Percentiles rank a stretch among this genome's conserved stretches.
Conservation (phyloP, 2,113 vertebrate genomes). For the Hyperoodon ampullatus region DNA sequence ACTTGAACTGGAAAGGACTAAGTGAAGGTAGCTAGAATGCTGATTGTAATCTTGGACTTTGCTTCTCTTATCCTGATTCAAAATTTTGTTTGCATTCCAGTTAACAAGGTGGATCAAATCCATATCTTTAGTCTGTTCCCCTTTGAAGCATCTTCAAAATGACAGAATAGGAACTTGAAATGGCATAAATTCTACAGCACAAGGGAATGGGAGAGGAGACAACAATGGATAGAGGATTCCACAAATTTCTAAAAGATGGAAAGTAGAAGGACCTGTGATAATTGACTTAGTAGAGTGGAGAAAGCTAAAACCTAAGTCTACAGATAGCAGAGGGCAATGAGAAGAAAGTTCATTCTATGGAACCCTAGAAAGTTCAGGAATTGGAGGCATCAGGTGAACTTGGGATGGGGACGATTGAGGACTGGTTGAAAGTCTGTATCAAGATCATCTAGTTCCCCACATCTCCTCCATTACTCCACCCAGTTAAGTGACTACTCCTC, state of each 20-base stretch:
- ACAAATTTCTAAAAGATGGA: neutral
- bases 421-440: neutral
- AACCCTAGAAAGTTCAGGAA: neutral
- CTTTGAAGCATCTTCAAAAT: neutral
- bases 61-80: slow-evolving; percentile 76
- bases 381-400: neutral
- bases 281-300: neutral
- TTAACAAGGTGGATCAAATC: neutral
- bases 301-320: neutral
- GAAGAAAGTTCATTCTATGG: neutral
- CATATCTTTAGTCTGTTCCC: neutral
- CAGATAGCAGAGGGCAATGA: neutral
- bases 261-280: neutral
- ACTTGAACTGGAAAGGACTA: slow-evolving; percentile 76
- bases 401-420: neutral
- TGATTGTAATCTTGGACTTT: slow-evolving; percentile 73
- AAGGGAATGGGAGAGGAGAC: neutral
- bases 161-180: neutral
- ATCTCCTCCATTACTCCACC: neutral
- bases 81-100: neutral
- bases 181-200: neutral
- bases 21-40: slow-evolving; percentile 61
- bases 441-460: neutral
- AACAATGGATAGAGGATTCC: neutral
- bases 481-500: neutral